These are phyloP conservation scores for Harlomillsia oculata DNA, from an alignment of 1,140 invertebrate genomes.

Conservation along the genomic window DNA sequence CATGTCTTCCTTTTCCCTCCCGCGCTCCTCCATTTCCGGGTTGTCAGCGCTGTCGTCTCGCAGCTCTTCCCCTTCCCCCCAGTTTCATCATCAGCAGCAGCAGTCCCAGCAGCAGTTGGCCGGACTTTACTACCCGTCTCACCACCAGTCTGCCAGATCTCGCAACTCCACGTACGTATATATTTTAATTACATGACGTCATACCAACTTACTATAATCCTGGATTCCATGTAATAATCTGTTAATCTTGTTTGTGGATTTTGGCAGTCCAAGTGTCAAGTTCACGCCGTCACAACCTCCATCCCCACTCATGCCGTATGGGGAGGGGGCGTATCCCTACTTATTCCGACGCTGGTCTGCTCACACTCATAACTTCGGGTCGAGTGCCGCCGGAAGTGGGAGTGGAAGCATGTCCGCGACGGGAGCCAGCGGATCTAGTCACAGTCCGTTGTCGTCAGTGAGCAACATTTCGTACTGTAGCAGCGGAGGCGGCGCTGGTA, in stretches of 20 bases:
- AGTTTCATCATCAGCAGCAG: constrained; percentile 25
- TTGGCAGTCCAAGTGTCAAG: constrained; percentile 28
- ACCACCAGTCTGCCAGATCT: constrained; percentile 25
- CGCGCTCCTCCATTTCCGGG: constrained; percentile 31
- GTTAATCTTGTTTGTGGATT: neutral
- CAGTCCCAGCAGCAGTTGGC: too few relatives aligned
- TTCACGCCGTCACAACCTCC: constrained; percentile 35
- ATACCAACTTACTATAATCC: too few relatives aligned
- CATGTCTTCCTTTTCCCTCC: constrained; percentile 31
- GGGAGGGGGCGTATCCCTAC: constrained; percentile 25
- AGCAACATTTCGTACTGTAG: constrained; percentile 5
- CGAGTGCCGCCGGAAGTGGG: constrained; percentile 13
- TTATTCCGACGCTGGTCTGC: constrained; percentile 35
- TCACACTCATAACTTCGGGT: constrained; percentile 29
- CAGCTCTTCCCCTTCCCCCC: constrained; percentile 30
- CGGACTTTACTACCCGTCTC: too few relatives aligned
- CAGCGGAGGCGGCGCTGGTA: constrained; percentile 10
- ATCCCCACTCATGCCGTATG: constrained; percentile 29
- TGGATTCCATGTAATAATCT: neutral
- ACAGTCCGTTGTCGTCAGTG: too few relatives aligned
- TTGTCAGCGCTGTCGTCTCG: constrained; percentile 30
- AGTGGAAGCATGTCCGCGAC: constrained; percentile 17
- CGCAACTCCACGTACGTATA: constrained; percentile 28
- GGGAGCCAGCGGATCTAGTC: constrained; percentile 6
- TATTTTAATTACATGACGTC: too few relatives aligned